phyloP scores from a whole-genome alignment of 2,797 vertebrate species.

The Crenichthys baileyi region DNA sequence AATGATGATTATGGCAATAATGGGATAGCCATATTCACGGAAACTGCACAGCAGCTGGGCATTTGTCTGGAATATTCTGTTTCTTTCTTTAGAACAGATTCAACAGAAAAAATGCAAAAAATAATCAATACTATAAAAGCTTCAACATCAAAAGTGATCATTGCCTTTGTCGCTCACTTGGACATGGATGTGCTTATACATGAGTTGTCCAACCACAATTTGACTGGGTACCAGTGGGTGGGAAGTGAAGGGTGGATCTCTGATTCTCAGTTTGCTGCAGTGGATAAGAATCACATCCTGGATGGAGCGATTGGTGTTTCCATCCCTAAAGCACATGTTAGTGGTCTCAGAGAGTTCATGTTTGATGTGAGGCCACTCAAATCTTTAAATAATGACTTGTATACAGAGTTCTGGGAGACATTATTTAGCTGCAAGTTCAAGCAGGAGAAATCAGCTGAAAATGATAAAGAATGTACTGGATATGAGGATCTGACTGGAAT shows the following conservation, averaged over 20 bases:
- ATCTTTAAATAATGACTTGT: conserved; percentile 61
- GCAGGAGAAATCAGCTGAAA: conserved; percentile 34
- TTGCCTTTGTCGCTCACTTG: conserved; percentile 58
- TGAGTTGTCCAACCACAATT: conserved; percentile 61
- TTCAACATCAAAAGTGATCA: conserved; percentile 68
- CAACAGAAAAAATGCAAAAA: conserved; percentile 58
- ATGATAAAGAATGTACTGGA: conserved; percentile 59
- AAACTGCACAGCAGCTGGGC: conserved; percentile 59
- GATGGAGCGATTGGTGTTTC: conserved; percentile 77
- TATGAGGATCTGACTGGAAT: conserved; percentile 57
- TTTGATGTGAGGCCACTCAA: conserved; percentile 65
- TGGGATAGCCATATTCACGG: conserved; percentile 69
- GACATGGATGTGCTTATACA: conserved; percentile 60
- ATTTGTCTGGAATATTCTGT: conserved; percentile 76
- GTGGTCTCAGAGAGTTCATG: conserved; percentile 71
- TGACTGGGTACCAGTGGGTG: conserved; percentile 78
- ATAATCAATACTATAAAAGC: conserved; percentile 62
- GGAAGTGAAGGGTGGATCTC: conserved; percentile 77
- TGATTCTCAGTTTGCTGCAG: conserved; percentile 63
- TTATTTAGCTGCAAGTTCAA: conserved; percentile 73
- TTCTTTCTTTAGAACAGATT: conserved; percentile 69
- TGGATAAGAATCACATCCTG: conserved; percentile 66
- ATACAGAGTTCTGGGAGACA: conserved; percentile 74
- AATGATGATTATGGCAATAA: conserved; percentile 76
- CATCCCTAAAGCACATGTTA: conserved; percentile 72